Base-by-base conservation (phyloP, 2,113 vertebrate species). In the Aspidoscelis tigris region DNA sequence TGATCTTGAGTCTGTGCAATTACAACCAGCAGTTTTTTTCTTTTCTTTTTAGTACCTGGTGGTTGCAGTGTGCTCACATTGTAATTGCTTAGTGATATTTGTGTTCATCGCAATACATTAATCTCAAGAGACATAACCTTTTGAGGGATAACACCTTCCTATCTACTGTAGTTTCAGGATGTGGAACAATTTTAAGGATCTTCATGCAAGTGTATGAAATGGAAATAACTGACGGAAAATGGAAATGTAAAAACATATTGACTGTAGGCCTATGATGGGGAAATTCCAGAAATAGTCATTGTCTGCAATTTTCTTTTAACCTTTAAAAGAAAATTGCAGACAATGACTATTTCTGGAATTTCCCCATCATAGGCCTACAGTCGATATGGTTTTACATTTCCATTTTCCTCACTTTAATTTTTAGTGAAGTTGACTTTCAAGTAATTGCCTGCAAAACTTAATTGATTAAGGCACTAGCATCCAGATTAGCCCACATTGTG, bases 1-100 rank as follows among this genome's bases (percentile, higher is more conserved):
- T 58, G 2, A 41, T 53, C 87, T 86, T 87, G 5, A 65, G 44
- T 47, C 11, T 33, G 47, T 24, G 80, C 78, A 33, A 82, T 74
- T 75, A 88, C 88, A 71, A 70, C 55, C 89, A 75, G 78, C 68
- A 24, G 87, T 5, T 12, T 64, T 90, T 82, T 50, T 66, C 33
- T 33, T 33, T 61, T 61, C 58, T 71, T 79, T 83, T 69, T 76
- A 83, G 84, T 86, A 88, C 50, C 77, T 44, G 20, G 7, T 44
- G 12, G 21, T 65, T 33, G 68, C 74, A 72, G 88, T 20, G 61
- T 22, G 58, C 82, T 84, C 80, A 55, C 66, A 90, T 93, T 91
- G 81, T 90, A 93, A 93, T 92, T 93, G 81, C 87, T 88, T 91
- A 93, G 81, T 93, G 90, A 87, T 92, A 91, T 91, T 91, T 94